Evolutionary conservation across 2,888 invertebrate species (phyloP).

Genomic region (Deroplatys truncata): DNA sequence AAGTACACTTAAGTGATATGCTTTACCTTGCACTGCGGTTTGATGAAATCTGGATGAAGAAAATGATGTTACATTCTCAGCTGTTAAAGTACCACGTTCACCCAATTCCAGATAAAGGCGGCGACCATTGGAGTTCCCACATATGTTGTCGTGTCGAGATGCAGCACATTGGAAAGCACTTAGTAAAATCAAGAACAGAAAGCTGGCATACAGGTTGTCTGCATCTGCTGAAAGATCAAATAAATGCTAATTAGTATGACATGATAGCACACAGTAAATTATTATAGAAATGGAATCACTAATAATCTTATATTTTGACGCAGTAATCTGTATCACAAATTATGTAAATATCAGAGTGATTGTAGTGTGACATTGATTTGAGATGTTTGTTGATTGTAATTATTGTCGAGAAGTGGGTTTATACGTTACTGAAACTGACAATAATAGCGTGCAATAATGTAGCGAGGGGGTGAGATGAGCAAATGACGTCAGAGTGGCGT

Average conservation of each 20-base stretch:
- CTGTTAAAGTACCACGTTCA: constrained; percentile 41
- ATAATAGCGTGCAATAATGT: no score
- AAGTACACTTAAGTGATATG: neutral
- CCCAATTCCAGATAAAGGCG: constrained; percentile 44
- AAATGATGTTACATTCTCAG: constrained; percentile 37
- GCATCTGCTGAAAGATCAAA: neutral
- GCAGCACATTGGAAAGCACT: neutral
- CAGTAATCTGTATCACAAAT: no score
- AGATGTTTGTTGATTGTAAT: no score
- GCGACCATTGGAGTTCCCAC: constrained; percentile 40
- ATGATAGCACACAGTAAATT: no score
- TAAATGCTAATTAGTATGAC: neutral
- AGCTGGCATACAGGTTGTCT: neutral
- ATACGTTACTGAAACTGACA: no score
- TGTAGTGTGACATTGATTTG: no score
- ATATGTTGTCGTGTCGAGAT: constrained; percentile 42
- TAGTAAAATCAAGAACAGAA: neutral
- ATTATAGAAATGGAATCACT: no score
- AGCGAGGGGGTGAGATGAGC: no score
- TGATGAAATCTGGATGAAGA: neutral
- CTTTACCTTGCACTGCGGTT: neutral
- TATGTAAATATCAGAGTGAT: no score
- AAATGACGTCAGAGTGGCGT: no score
- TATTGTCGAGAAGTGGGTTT: no score
- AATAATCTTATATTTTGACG: no score